These are phyloP conservation scores for Ovibos moschatus DNA, from an alignment of 2,113 vertebrate genomes.

Conservation along the genomic window DNA sequence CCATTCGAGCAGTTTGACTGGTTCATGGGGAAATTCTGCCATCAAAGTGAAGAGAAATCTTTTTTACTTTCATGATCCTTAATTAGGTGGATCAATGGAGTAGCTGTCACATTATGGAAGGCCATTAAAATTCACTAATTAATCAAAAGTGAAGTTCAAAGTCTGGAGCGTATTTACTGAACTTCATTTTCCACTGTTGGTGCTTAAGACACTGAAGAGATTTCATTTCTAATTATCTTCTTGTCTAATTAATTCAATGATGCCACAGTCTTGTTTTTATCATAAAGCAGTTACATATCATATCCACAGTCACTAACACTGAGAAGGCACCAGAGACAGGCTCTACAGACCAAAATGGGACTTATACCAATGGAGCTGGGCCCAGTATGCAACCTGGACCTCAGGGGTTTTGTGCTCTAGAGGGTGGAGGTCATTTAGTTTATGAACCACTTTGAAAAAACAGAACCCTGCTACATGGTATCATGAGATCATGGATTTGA, in stretches of 20 bases:
- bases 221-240: slow-evolving; percentile 58
- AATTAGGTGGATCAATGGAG: slow-evolving; percentile 56
- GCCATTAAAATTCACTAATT: slow-evolving; percentile 52
- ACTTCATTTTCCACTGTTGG: slow-evolving; percentile 56
- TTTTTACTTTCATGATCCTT: slow-evolving; percentile 50
- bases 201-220: slow-evolving; percentile 36
- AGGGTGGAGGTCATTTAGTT: not conserved
- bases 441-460: not conserved
- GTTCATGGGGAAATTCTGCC: slow-evolving; percentile 6
- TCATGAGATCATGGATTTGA: not conserved
- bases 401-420: not conserved
- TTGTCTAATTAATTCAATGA: slow-evolving; percentile 45
- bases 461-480: not conserved
- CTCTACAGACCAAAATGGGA: not conserved
- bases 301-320: not conserved
- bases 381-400: not conserved
- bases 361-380: not conserved
- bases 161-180: slow-evolving; percentile 17
- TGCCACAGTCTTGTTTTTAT: slow-evolving; percentile 1
- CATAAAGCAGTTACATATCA: not conserved
- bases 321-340: not conserved
- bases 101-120: slow-evolving; percentile 16
- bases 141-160: slow-evolving; percentile 56
- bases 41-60: slow-evolving; percentile 12
- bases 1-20: not conserved